Base-by-base conservation (phyloP, 2,888 invertebrate species). In the Hypselothyrea guttata region DNA sequence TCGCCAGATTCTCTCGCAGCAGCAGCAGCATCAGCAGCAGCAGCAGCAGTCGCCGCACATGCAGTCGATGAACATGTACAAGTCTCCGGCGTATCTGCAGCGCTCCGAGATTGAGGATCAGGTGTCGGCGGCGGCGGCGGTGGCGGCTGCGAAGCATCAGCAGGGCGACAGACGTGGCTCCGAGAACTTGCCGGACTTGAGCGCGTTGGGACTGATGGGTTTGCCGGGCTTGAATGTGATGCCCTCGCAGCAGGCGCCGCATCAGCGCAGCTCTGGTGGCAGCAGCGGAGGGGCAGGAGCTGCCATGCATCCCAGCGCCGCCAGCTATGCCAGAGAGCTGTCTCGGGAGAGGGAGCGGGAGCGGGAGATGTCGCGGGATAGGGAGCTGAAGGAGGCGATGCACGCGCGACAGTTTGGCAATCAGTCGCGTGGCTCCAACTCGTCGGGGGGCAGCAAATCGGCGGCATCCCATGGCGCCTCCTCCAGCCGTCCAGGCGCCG, bases 71-170 rank as follows among this genome's bases (percentile, higher is more conserved):
- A 89, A 88, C 52, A 89, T 89, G 88, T 89, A 89, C 73, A 89
- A 89, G 73, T 87, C 88, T 0, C 89, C 89, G 27, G 89, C 89
- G 1, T 89, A 89, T 61, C 67, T 88, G 59, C 89, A 89, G 35
- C 83, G 89, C 15, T 89, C 89, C 9, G 89, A 89, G 67, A 87
- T 89, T 30, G 89, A 89, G 52, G 89, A 89, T 53, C 89, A 88
- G 45, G 85, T 88, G 12, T 85, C 89, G 7, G 88, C 88, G 1
- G 75, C 86, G 22, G 86, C 78, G 16, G 76, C 86, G 4, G 86
- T 85, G 7, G 77, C 86, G 22, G 86, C 82, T 7, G 79, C 86
- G 27, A 77, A 81, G 30, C 86, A 88, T 2, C 87, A 87, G 51
- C 87, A 87, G 16, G 48, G 53, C 30, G 70, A 70, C 1, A 65